Base-by-base conservation (phyloP, 2,888 invertebrate genomes). In the Abrostola triplasia region DNA sequence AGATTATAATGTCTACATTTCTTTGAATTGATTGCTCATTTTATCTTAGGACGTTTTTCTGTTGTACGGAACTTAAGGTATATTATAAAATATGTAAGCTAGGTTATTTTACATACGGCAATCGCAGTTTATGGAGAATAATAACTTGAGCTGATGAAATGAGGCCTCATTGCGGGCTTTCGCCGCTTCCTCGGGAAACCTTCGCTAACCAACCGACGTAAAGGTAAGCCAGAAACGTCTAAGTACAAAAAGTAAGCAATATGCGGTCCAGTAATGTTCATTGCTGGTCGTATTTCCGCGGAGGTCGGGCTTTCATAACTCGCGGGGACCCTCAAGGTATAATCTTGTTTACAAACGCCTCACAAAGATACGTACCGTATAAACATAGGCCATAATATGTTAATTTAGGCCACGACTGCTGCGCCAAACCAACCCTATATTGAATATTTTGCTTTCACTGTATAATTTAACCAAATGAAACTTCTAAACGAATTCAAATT, bases 381-480 rank as follows among this genome's bases (percentile, higher is more conserved):
- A 83, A 77, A 85, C 83, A 82, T 79, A 81, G 84, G 77, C 85
- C 80, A 82, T 88, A 88, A 89, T 90, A 90, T 90, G 89, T 85
- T 90, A 90, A 90, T 90, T 89, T 83, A 71, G 76, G 70, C 83
- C 82, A 79, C 84, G 74, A 85, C 85, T 84, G 86, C 82, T 78
- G 82, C 80, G 79, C 80, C 77, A 66, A 81, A 73, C 82, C 85
- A 79, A 73, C 85, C 86, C 78, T 81, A 87, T 89, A 90, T 90
- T 89, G 88, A 88, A 90, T 89, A 89, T 89, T 88, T 89, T 88
- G 82, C 83, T 84, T 84, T 80, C 82, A 86, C 85, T 82, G 88
- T 87, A 88, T 88, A 89, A 88, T 89, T 87, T 84, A 79, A 81
- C 74, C 78, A 85, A 87, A 87, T 86, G 82, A 85, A 88, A 85